Evolutionary conservation across 2,888 invertebrate species (phyloP).

Genomic region (Labia minor): DNA sequence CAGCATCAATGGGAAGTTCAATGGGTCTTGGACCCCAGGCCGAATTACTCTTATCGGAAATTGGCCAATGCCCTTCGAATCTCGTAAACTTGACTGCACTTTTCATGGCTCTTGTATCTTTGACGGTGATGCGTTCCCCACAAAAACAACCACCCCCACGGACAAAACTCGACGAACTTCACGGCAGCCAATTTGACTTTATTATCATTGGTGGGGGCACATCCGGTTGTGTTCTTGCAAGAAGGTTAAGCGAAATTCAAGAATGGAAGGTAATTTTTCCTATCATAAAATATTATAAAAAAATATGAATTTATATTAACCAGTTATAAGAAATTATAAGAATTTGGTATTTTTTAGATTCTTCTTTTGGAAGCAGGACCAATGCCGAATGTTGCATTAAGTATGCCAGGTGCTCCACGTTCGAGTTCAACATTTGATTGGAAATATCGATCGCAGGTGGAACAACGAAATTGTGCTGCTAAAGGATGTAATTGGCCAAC

Average conservation of each 20-base stretch:
- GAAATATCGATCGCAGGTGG: conserved; percentile 28
- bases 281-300: no score
- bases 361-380: neutral
- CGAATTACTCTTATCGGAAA: neutral
- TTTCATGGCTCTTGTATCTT: conserved; percentile 20
- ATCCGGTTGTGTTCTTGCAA: conserved; percentile 20
- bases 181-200: conserved; percentile 17
- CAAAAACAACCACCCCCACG: neutral
- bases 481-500: conserved; percentile 31
- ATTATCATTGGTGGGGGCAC: conserved; percentile 19
- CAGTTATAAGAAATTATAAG: no score
- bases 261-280: conserved; percentile 16
- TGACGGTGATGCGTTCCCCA: neutral
- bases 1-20: neutral
- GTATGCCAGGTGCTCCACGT: neutral
- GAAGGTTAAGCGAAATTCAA: conserved; percentile 16
- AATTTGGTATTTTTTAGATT: neutral
- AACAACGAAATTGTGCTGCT: conserved; percentile 19
- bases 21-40: neutral
- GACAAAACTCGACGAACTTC: neutral
- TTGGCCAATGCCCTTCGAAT: conserved; percentile 13
- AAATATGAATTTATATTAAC: no score
- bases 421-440: conserved; percentile 28
- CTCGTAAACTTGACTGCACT: conserved; percentile 21
- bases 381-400: neutral